Evolutionary conservation across 1,140 invertebrate genomes (phyloP).

Genomic region (Caenorhabditis inopinata): DNA sequence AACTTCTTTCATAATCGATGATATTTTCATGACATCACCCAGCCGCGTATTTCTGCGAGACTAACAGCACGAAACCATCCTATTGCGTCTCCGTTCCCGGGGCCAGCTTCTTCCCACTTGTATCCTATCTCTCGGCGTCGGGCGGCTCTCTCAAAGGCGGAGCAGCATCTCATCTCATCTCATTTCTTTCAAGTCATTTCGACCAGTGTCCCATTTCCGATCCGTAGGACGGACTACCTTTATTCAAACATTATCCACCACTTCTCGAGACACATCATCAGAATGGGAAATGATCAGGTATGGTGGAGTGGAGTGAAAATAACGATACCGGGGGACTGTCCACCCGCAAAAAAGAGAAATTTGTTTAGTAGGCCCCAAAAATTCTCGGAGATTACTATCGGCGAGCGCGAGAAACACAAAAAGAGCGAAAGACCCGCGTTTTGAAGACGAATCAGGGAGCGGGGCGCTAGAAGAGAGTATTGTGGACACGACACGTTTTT

Average conservation of each 20-base stretch:
- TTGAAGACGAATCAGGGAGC: constrained; percentile 20
- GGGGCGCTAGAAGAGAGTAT: constrained; percentile 24
- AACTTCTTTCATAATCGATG: not conserved
- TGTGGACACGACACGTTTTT: constrained; percentile 32
- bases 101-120: constrained; percentile 15
- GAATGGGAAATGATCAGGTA: constrained; percentile 23
- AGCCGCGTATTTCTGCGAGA: not conserved
- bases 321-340: constrained; percentile 7
- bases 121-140: not conserved
- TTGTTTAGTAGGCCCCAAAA: constrained; percentile 31
- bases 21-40: constrained; percentile 10
- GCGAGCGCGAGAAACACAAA: constrained; percentile 18
- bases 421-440: constrained; percentile 4
- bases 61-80: constrained; percentile 9
- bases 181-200: not conserved
- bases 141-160: constrained; percentile 28
- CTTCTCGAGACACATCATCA: not conserved
- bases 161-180: constrained; percentile 1
- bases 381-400: constrained; percentile 29
- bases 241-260: not conserved
- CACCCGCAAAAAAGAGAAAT: constrained; percentile 20
- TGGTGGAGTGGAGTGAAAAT: not conserved
- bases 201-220: not conserved
- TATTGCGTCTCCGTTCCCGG: not conserved
- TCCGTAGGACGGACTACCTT: too few species aligned